Evolutionary conservation across 2,797 vertebrate species (phyloP).

Genomic region (Eospalax fontanierii): DNA sequence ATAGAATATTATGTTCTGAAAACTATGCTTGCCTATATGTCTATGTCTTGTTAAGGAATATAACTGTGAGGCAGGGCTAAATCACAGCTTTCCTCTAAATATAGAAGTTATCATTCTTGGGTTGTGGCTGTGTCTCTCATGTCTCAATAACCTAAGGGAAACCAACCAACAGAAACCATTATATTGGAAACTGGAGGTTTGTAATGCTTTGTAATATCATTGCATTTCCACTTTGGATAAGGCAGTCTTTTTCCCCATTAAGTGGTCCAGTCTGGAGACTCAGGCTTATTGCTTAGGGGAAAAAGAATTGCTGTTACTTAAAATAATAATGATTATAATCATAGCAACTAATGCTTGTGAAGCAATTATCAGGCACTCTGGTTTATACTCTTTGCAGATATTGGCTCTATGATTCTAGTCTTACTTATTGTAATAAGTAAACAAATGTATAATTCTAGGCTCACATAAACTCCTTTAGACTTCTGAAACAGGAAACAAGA

Average conservation of each 20-base stretch:
- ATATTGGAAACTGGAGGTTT: not conserved
- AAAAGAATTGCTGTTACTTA: not conserved
- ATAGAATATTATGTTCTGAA: not conserved
- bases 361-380: not conserved
- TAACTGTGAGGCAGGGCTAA: not conserved
- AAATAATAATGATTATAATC: not conserved
- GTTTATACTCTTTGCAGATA: not conserved
- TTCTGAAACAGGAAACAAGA: not conserved
- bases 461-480: not conserved
- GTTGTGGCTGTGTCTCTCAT: not conserved
- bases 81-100: constrained; percentile 23
- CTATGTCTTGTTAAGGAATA: not conserved
- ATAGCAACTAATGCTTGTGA: not conserved
- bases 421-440: not conserved
- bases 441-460: not conserved
- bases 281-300: not conserved
- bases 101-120: not conserved
- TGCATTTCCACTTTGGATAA: constrained; percentile 20
- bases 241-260: not conserved
- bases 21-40: not conserved
- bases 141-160: constrained; percentile 49
- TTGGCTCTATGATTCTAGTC: not conserved
- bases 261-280: not conserved
- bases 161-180: not conserved
- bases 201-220: not conserved